Percentiles rank a stretch among this genome's conserved stretches.
phyloP scores from a whole-genome alignment of 2,888 invertebrate species.

The Ectropis crepuscularia region DNA sequence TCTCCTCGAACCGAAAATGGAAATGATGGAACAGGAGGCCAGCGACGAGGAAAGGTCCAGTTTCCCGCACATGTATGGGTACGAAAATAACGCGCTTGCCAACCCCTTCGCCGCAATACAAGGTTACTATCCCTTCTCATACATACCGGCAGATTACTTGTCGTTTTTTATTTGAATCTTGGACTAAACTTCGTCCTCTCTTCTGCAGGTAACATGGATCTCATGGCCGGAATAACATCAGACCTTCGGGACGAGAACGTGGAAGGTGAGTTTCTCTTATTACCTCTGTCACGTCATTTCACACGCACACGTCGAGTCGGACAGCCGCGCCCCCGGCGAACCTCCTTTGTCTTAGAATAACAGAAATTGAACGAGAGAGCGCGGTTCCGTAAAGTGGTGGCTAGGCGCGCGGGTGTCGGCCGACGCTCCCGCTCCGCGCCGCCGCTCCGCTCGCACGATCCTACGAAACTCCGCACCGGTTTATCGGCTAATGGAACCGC shows the following conservation, averaged over 20 bases:
- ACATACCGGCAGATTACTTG: background rate
- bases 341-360: slow-evolving; percentile 52
- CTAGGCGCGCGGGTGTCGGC: slow-evolving; percentile 82
- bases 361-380: slow-evolving; percentile 56
- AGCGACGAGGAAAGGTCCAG: slow-evolving; percentile 87
- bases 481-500: slow-evolving; percentile 45
- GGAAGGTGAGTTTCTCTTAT: slow-evolving; percentile 72
- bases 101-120: slow-evolving; percentile 80
- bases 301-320: slow-evolving; percentile 83
- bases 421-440: slow-evolving; percentile 58
- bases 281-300: slow-evolving; percentile 73
- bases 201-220: slow-evolving; percentile 76
- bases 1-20: slow-evolving; percentile 88
- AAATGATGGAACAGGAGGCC: slow-evolving; percentile 88
- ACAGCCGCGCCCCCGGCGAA: slow-evolving; percentile 85
- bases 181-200: slow-evolving; percentile 24
- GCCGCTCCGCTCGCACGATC: slow-evolving; percentile 45
- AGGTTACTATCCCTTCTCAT: slow-evolving; percentile 52
- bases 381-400: slow-evolving; percentile 67
- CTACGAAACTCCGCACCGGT: slow-evolving; percentile 29
- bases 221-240: slow-evolving; percentile 74
- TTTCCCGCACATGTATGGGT: slow-evolving; percentile 74
- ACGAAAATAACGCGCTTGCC: slow-evolving; percentile 75
- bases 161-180: background rate
- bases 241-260: slow-evolving; percentile 78